Base-by-base conservation (phyloP, 1,140 invertebrate genomes). In the Drosophila bipectinata region DNA sequence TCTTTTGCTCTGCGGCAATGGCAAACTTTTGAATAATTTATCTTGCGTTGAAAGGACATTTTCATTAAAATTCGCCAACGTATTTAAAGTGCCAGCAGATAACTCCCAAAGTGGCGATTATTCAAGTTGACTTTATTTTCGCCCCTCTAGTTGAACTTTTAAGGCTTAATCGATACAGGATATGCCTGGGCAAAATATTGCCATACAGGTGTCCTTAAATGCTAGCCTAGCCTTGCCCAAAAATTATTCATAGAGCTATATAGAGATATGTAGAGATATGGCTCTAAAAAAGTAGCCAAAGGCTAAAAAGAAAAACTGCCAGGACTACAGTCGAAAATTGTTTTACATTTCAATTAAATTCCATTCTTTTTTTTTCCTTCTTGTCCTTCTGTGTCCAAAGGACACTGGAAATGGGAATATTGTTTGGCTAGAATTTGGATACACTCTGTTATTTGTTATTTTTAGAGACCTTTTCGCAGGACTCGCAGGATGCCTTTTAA, bases 21-120 rank as follows among this genome's bases (percentile, higher is more conserved):
- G 81, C 66, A 85, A 87, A 85, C 83, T 88, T 88, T 88, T 88
- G 83, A 88, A 88, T 88, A 88, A 88, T 88, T 88, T 88, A 88
- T 88, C 76, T 72, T 58, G 84, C 79, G 83, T 77, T 88, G 83
- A 88, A 88, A 88, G 83, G 83, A 88, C 84, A 63, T 88, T 88
- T 88, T 88, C 84, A 88, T 88, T 88, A 88, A 88, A 88, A 88
- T 88, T 82, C 79, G 72, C 79, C 83, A 88, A 88, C 83, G 76
- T 77, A 77, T 88, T 88, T 88, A 88, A 89, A 88, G 79, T 83
- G 84, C 83, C 68, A 79, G 83, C 68, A 79, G 83, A 88, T 88
- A 88, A 89, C 76, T 88, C 84, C 83, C 83, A 77, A 79, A 79
- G 83, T 77, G 83, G 72, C 83, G 84, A 88, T 88, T 83, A 88